Percentiles rank a stretch among this genome's conserved stretches.
Conservation (phyloP, 2,113 vertebrate species). For the Baryphthengus martii region DNA sequence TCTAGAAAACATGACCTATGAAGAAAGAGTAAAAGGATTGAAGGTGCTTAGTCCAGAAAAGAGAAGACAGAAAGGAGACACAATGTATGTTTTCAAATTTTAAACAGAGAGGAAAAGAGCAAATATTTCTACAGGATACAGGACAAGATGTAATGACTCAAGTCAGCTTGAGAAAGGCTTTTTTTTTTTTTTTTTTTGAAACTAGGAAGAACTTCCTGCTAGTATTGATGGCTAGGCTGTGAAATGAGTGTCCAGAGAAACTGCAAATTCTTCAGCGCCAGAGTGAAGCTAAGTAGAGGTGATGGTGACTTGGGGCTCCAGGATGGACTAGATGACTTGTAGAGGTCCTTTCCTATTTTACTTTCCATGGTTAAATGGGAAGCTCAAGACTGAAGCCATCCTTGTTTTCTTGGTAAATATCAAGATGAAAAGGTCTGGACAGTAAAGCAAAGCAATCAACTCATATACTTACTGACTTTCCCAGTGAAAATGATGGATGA, state of each 20-base stretch:
- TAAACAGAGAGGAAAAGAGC: background rate
- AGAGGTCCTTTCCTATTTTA: background rate
- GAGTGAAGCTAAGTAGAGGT: background rate
- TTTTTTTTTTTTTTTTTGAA: no score
- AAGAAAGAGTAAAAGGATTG: background rate
- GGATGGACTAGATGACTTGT: background rate
- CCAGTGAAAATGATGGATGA: background rate
- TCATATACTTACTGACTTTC: background rate
- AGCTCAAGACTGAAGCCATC: background rate
- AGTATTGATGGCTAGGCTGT: background rate
- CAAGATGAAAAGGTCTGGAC: background rate
- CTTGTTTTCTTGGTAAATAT: background rate
- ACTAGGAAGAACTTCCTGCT: background rate
- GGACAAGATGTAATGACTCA: background rate
- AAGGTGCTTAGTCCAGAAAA: background rate
- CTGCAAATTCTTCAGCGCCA: background rate
- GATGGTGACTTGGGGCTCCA: background rate
- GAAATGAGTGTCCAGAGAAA: background rate
- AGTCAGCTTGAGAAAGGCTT: background rate
- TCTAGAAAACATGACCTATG: background rate
- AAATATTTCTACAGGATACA: background rate
- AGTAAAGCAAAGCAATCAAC: background rate
- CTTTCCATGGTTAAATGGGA: background rate
- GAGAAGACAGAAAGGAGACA: background rate
- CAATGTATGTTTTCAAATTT: background rate